A percentile compares a stretch with the other conserved stretches of the same genome.
Conservation (phyloP, 2,797 vertebrate species). For the Kryptolebias ocellatus region DNA sequence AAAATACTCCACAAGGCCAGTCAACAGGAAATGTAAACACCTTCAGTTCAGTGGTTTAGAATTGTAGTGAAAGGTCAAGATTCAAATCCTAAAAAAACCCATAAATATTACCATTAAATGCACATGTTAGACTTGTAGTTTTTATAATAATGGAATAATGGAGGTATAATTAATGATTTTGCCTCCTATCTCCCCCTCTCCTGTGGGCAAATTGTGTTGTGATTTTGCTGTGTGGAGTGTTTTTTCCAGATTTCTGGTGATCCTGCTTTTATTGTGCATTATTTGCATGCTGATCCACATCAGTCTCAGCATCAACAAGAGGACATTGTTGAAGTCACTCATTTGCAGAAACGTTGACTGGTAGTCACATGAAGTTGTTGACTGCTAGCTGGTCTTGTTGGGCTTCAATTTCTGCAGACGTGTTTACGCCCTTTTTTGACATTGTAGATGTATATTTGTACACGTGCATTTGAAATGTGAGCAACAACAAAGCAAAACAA, state of each 20-base stretch:
- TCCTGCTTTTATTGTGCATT: slow-evolving; percentile 59
- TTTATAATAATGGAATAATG: not conserved
- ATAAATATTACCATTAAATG: not conserved
- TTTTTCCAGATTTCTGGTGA: slow-evolving; percentile 55
- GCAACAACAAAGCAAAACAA: not conserved
- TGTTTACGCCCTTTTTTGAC: slow-evolving; percentile 21
- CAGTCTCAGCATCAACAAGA: slow-evolving; percentile 46
- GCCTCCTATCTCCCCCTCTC: slow-evolving; percentile 27
- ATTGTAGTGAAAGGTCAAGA: slow-evolving; percentile 22
- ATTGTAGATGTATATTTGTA: slow-evolving; percentile 17
- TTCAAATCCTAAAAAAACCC: slow-evolving; percentile 1
- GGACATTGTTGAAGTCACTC: slow-evolving; percentile 56
- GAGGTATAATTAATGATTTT: not conserved
- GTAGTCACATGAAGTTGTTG: slow-evolving; percentile 55
- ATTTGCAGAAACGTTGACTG: slow-evolving; percentile 54
- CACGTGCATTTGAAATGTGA: slow-evolving; percentile 12
- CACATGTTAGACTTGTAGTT: not conserved
- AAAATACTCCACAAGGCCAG: slow-evolving; percentile 52
- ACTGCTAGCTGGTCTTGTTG: slow-evolving; percentile 51
- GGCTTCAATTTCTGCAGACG: slow-evolving; percentile 51
- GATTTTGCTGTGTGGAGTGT: slow-evolving; percentile 70
- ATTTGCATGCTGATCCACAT: slow-evolving; percentile 72
- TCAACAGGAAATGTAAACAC: slow-evolving; percentile 67
- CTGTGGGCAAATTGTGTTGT: slow-evolving; percentile 21
- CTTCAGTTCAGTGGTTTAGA: slow-evolving; percentile 25